Base-by-base conservation (phyloP, 2,888 invertebrate species). In the Bellardia bayeri region DNA sequence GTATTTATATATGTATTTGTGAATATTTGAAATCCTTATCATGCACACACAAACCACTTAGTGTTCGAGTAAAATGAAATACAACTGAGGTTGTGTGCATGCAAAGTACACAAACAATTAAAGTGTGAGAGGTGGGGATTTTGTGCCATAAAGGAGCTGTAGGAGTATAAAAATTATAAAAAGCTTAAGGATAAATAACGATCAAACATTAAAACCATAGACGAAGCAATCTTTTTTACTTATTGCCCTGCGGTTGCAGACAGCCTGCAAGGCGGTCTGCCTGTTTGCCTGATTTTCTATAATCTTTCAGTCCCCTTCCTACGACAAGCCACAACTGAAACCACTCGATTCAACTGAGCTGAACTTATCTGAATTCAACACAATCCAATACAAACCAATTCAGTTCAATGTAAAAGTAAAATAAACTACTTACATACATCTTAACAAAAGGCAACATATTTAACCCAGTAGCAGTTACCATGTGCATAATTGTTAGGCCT, bases 171-270 rank as follows among this genome's bases (percentile, higher is more conserved):
- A 81, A 76, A 76, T 76, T 81, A 83, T 81, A 78, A 80, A 83
- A 81, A 78, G 87, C 81, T 84, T 81, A 68, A 81, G 81, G 84
- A 78, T 63, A 85, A 79, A 82, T 82, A 82, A 78, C 82, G 74
- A 85, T 82, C 82, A 79, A 82, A 85, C 63, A 85, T 82, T 82
- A 79, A 61, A 68, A 79, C 61, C 45, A 56, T 84, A 85, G 82
- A 79, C 82, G 79, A 79, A 82, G 79, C 79, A 85, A 85, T 82
- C 64, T 82, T 82, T 82, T 23, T 82, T 75, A 69, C 79, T 87
- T 64, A 82, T 87, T 74, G 68, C 69, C 87, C 84, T 85, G 87
- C 78, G 87, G 87, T 75, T 79, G 64, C 78, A 87, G 87, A 87
- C 84, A 74, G 63, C 78, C 71, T 78, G 78, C 78, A 33, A 71